Percentiles rank a stretch among this genome's conserved stretches.
These are phyloP conservation scores for Australoheros facetus DNA, from an alignment of 2,797 vertebrate species.

Conservation along the genomic window DNA sequence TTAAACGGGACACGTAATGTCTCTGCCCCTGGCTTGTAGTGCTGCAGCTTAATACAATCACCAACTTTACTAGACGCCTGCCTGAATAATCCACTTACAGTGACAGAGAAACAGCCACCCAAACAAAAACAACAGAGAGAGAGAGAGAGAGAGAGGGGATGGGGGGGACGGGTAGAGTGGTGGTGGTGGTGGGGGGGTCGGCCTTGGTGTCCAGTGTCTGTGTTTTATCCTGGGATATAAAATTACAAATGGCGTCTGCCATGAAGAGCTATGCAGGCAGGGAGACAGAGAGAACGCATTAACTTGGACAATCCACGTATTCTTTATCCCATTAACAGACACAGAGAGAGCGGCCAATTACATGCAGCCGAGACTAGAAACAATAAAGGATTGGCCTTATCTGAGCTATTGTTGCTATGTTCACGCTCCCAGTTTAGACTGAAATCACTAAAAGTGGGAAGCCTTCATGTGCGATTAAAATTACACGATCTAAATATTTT, in stretches of 20 bases:
- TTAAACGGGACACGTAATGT: slow-evolving; percentile 84
- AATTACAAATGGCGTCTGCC: slow-evolving; percentile 80
- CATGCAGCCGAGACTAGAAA: slow-evolving; percentile 26
- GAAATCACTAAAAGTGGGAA: background rate
- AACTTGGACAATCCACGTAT: slow-evolving; percentile 60
- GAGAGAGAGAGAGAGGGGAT: slow-evolving; percentile 10
- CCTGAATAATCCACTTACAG: slow-evolving; percentile 76
- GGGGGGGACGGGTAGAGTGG: slow-evolving; percentile 10
- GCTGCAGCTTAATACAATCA: slow-evolving; percentile 80
- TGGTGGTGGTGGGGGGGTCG: slow-evolving; percentile 20
- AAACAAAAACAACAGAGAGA: slow-evolving; percentile 74
- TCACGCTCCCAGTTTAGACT: background rate
- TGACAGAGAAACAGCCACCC: slow-evolving; percentile 57
- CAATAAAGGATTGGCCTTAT: slow-evolving; percentile 34
- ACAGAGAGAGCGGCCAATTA: background rate
- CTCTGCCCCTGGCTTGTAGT: slow-evolving; percentile 78
- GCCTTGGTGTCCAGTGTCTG: slow-evolving; percentile 72
- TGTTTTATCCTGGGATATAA: slow-evolving; percentile 74
- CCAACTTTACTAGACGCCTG: slow-evolving; percentile 81
- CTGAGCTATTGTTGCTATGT: slow-evolving; percentile 30
- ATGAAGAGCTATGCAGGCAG: slow-evolving; percentile 49
- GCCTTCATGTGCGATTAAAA: slow-evolving; percentile 7
- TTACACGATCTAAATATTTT: background rate
- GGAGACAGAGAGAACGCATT: slow-evolving; percentile 59
- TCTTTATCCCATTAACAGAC: slow-evolving; percentile 62